These are phyloP conservation scores for Oceanites oceanicus DNA, from an alignment of 2,113 vertebrate genomes.

Conservation along the genomic window DNA sequence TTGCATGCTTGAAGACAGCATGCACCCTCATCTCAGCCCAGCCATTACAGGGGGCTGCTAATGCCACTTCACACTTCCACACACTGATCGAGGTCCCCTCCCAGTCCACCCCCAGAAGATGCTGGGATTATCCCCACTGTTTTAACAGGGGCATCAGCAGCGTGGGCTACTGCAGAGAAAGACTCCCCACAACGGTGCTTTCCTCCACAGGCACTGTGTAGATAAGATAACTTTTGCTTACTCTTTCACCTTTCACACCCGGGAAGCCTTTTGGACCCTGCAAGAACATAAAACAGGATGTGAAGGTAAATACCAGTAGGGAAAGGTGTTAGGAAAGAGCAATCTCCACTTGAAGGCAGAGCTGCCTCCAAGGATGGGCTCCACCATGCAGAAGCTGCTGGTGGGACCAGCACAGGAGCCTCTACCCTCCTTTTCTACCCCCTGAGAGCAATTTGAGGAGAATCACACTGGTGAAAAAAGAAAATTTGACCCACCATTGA, in stretches of 20 bases:
- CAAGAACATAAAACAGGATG: background rate
- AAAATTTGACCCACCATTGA: background rate
- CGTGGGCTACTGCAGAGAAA: background rate
- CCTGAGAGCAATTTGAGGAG: background rate
- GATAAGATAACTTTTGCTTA: slow-evolving; percentile 23
- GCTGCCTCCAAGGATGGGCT: background rate
- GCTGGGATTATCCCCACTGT: background rate
- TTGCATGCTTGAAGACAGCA: background rate
- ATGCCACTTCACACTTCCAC: background rate
- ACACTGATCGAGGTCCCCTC: background rate
- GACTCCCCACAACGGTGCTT: rapidly evolving
- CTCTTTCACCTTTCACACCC: slow-evolving; percentile 82
- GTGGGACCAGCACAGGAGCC: background rate
- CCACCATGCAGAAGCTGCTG: background rate
- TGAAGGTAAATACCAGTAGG: background rate
- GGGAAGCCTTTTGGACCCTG: slow-evolving; percentile 82
- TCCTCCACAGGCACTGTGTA: background rate
- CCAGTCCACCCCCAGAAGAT: background rate
- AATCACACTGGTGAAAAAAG: background rate
- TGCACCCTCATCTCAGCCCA: background rate
- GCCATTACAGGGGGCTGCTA: background rate
- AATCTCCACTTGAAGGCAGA: background rate
- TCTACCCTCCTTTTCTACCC: background rate
- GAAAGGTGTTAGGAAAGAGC: background rate
- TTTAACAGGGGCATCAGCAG: background rate